phyloP scores from a whole-genome alignment of 1,140 invertebrate species.

The Drosophila rhopaloa region DNA sequence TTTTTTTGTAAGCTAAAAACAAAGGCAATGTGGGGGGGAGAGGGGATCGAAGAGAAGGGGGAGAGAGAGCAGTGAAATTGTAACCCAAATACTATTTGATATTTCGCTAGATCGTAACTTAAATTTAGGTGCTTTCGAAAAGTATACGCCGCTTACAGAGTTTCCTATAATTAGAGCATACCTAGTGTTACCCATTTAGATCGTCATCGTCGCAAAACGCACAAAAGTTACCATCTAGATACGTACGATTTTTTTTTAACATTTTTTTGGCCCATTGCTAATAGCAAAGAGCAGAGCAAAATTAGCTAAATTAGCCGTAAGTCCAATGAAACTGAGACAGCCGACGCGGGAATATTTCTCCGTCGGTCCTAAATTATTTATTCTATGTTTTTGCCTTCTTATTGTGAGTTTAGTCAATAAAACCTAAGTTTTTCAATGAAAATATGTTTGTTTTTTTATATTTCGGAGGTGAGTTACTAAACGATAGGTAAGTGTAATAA shows the following conservation, averaged over 20 bases:
- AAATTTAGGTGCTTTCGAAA: constrained; percentile 82
- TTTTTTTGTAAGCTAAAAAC: constrained; percentile 18
- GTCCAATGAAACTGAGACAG: constrained; percentile 29
- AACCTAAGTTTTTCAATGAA: constrained; percentile 69
- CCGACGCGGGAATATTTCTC: constrained; percentile 38
- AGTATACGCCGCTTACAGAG: constrained; percentile 81
- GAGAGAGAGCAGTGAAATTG: constrained; percentile 52
- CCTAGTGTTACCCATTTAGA: constrained; percentile 32
- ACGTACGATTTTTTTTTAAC: constrained; percentile 5
- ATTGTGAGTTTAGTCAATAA: constrained; percentile 81
- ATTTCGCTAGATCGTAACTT: constrained; percentile 74
- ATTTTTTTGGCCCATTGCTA: constrained; percentile 37
- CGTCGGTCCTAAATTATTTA: constrained; percentile 65
- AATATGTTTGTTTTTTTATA: background rate
- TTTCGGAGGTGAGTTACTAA: background rate
- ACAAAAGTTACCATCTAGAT: constrained; percentile 32
- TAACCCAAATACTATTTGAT: constrained; percentile 83
- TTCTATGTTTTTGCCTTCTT: constrained; percentile 69
- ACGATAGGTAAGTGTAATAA: background rate
- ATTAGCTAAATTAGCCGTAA: constrained; percentile 63
- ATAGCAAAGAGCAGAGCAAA: constrained; percentile 58
- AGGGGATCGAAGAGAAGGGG: constrained; percentile 2
- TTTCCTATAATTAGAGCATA: constrained; percentile 74
- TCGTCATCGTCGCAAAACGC: constrained; percentile 28
- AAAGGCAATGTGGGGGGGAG: constrained; percentile 22